phyloP scores from a whole-genome alignment of 1,140 invertebrate genomes.

The Globodera ellingtonae region DNA sequence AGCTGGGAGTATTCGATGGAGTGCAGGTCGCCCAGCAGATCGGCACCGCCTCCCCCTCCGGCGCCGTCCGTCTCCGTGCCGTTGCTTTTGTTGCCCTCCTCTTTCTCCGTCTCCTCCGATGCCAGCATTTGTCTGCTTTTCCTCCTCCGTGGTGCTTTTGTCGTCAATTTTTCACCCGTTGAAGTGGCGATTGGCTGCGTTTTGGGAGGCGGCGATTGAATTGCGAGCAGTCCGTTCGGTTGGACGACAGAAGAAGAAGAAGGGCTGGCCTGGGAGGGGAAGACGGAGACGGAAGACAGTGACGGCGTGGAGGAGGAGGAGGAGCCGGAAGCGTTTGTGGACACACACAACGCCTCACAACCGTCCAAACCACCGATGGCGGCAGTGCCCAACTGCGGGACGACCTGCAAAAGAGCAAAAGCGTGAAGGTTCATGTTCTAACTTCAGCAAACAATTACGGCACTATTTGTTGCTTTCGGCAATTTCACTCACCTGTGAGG shows the following conservation, averaged over 20 bases:
- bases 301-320: conserved; percentile 6
- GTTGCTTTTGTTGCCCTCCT: not conserved
- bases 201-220: conserved; percentile 10
- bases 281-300: not conserved
- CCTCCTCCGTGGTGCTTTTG: conserved; percentile 7
- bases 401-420: conserved; percentile 5
- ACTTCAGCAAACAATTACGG: not conserved
- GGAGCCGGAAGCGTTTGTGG: conserved; percentile 5
- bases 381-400: conserved; percentile 1
- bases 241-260: not conserved
- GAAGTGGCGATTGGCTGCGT: not conserved
- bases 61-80: conserved; percentile 4
- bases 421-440: not conserved
- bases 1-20: conserved; percentile 43
- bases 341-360: conserved; percentile 9
- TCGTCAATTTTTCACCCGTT: conserved; percentile 2
- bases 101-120: not conserved
- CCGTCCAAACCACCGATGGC: not conserved
- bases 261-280: not conserved
- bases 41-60: conserved; percentile 14
- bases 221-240: conserved; percentile 13
- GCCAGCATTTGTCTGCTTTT: conserved; percentile 8
- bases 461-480: not conserved
- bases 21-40: conserved; percentile 38
- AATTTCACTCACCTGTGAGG: not conserved